Evolutionary conservation across 2,797 vertebrate genomes (phyloP).

Genomic region (Artibeus lituratus): DNA sequence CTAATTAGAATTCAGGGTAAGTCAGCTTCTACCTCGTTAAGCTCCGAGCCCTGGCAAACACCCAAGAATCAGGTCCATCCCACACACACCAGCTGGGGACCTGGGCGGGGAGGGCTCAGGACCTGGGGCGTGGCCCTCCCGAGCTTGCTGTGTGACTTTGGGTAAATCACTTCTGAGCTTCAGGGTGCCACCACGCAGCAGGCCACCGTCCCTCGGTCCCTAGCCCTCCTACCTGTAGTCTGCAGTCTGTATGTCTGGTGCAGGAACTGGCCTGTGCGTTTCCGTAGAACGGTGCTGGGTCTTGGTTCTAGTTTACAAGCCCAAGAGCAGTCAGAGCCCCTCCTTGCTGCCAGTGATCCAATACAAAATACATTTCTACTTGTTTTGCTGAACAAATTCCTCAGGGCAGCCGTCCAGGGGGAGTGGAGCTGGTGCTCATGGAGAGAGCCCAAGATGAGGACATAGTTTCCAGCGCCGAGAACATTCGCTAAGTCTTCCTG

Average conservation of each 20-base stretch:
- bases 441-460: constrained; percentile 43
- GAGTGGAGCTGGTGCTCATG: constrained; percentile 9
- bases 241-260: background rate
- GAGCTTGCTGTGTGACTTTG: background rate
- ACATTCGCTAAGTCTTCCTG: background rate
- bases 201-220: no score
- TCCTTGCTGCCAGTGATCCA: background rate
- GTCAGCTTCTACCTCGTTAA: background rate
- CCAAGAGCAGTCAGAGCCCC: background rate
- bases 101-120: background rate
- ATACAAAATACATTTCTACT: constrained; percentile 47
- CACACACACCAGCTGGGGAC: background rate
- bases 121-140: background rate
- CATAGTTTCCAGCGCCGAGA: constrained; percentile 9
- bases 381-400: constrained; percentile 50
- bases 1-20: background rate
- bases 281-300: background rate
- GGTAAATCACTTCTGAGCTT: background rate
- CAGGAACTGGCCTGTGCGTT: background rate
- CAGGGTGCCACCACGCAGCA: background rate
- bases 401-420: background rate
- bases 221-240: background rate
- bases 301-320: background rate
- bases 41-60: background rate
- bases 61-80: background rate